phyloP scores from a whole-genome alignment of 1,140 invertebrate species.

The Maconellicoccus hirsutus region DNA sequence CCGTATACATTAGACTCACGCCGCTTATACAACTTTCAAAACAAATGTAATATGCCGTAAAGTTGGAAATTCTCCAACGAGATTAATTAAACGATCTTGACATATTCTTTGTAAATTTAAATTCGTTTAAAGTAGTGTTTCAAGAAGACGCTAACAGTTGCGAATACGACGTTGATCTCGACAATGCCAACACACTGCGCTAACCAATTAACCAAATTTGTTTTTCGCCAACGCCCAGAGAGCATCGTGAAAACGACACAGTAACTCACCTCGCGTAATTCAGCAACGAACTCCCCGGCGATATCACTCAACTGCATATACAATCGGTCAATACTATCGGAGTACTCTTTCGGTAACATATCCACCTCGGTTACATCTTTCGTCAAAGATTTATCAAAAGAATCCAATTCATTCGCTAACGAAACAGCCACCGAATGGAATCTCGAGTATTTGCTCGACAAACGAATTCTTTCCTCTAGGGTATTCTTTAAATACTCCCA shows the following conservation, averaged over 20 bases:
- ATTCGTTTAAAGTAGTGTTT: background rate
- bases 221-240: background rate
- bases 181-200: background rate
- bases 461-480: slow-evolving; percentile 21
- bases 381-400: slow-evolving; percentile 15
- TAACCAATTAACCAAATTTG: background rate
- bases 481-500: slow-evolving; percentile 24
- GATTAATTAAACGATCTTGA: slow-evolving; percentile 16
- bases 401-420: slow-evolving; percentile 16
- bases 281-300: slow-evolving; percentile 20
- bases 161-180: background rate
- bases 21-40: background rate
- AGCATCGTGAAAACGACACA: background rate
- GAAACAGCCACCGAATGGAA: background rate
- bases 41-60: slow-evolving; percentile 12
- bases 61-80: background rate
- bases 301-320: slow-evolving; percentile 18
- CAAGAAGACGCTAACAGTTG: background rate
- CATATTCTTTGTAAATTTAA: background rate
- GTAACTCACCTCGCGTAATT: slow-evolving; percentile 19
- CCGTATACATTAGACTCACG: background rate
- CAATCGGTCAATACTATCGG: slow-evolving; percentile 18
- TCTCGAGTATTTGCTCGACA: slow-evolving; percentile 14
- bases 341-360: slow-evolving; percentile 2
- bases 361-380: background rate